Conservation (phyloP, 2,113 vertebrate species). For the Nycticryphes semicollaris region DNA sequence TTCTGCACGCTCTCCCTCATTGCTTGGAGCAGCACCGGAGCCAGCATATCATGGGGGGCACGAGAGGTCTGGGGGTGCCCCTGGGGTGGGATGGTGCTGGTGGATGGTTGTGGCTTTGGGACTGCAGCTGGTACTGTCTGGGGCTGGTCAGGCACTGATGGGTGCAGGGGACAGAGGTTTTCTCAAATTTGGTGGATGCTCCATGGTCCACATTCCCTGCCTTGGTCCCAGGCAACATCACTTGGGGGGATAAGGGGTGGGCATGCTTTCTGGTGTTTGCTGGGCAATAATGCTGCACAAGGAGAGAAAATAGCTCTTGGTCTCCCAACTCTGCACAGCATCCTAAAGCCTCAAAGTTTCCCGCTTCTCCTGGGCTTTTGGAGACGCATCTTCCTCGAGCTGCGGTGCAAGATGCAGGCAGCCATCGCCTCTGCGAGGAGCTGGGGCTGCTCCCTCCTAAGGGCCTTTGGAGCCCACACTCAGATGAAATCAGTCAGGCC, state of each 20-base stretch:
- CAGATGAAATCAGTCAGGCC: conserved; percentile 10
- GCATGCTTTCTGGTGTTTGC: neutral
- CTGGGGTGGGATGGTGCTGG: accelerated
- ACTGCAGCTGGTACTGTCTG: accelerated
- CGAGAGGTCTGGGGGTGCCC: accelerated
- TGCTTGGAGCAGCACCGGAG: neutral
- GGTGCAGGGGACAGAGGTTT: neutral
- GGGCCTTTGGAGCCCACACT: neutral
- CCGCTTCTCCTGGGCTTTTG: accelerated
- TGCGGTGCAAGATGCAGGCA: accelerated
- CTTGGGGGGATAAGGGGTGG: too few species aligned
- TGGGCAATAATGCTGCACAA: neutral
- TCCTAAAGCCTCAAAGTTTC: neutral
- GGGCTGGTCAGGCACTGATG: neutral
- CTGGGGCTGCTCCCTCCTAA: neutral
- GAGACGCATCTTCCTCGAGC: accelerated
- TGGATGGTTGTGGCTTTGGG: neutral
- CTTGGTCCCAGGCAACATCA: neutral
- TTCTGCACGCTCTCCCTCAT: accelerated
- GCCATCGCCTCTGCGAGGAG: neutral
- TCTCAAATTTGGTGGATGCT: accelerated
- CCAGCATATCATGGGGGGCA: accelerated
- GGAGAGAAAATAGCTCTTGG: neutral
- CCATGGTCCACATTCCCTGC: accelerated
- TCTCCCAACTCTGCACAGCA: accelerated